Evolutionary conservation across 92 coral and sea anemone species (phyloP).

Genomic region (Siderastrea siderea): DNA sequence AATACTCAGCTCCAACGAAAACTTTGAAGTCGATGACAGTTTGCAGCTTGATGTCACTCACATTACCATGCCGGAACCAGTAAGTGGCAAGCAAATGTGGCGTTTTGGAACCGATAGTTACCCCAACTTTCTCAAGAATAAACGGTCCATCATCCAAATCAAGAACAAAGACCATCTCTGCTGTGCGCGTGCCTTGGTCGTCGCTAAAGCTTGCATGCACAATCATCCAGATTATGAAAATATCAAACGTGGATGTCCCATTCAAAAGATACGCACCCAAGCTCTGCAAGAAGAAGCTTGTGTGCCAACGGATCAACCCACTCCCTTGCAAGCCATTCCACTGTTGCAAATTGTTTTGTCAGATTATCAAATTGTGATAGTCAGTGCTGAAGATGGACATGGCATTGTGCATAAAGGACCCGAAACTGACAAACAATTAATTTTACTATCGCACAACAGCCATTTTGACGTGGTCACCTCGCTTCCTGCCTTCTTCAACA

Average conservation of each 20-base stretch:
- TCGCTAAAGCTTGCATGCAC: conserved; percentile 44
- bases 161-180: conserved; percentile 53
- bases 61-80: too few relatives aligned
- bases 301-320: neutral
- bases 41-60: too few relatives aligned
- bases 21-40: too few relatives aligned
- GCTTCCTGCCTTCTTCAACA: neutral
- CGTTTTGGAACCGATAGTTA: too few relatives aligned
- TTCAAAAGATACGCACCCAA: conserved; percentile 31
- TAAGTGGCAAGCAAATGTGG: too few relatives aligned
- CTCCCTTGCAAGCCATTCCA: conserved; percentile 22
- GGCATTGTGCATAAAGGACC: neutral
- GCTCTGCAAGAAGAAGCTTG: conserved; percentile 28
- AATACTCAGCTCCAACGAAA: too few relatives aligned
- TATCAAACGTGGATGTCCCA: neutral
- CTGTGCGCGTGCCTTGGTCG: conserved; percentile 52
- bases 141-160: conserved; percentile 30
- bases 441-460: neutral
- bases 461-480: neutral
- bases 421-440: neutral
- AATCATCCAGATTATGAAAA: neutral
- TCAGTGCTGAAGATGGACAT: neutral
- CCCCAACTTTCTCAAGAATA: neutral
- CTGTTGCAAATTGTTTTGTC: conserved; percentile 16
- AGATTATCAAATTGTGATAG: conserved; percentile 36